These are phyloP conservation scores for Sycon ciliatum DNA, from an alignment of 37 sponge, comb jelly and placozoan species.

Conservation along the genomic window DNA sequence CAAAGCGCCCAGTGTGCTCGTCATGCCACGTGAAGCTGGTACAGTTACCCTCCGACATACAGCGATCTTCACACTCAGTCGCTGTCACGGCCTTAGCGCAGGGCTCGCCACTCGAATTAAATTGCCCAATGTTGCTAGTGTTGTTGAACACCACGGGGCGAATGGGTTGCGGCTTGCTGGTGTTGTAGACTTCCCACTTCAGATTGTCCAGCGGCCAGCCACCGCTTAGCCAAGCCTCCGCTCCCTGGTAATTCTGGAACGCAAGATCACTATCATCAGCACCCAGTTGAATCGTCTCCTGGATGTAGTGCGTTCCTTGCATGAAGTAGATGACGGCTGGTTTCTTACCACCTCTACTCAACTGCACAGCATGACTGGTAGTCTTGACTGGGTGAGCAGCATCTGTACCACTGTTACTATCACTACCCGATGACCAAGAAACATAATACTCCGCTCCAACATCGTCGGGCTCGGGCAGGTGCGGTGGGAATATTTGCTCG, in stretches of 20 bases:
- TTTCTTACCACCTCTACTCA: no score
- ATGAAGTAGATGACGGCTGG: no score
- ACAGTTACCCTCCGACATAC: not conserved
- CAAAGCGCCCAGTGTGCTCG: not conserved
- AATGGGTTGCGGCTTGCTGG: no score
- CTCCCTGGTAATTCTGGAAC: conserved; percentile 16
- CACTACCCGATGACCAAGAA: no score
- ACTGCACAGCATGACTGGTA: no score
- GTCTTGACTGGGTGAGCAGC: no score
- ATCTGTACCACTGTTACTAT: no score
- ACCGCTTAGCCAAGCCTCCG: conserved; percentile 35
- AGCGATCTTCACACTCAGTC: not conserved
- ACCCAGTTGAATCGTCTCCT: conserved; percentile 28
- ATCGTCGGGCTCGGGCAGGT: no score
- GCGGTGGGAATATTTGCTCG: no score
- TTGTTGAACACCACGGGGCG: no score
- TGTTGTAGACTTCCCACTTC: conserved; percentile 19
- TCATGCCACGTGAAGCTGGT: not conserved
- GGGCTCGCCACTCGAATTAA: not conserved
- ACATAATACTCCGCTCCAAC: no score
- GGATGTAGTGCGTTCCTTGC: conserved; percentile 41
- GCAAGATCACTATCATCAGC: conserved; percentile 37
- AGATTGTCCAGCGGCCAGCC: conserved; percentile 29
- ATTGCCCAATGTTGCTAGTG: not conserved
- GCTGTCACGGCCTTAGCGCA: not conserved